Evolutionary conservation across 2,113 vertebrate genomes (phyloP).

Genomic region (Dunckerocampus dactyliophorus): DNA sequence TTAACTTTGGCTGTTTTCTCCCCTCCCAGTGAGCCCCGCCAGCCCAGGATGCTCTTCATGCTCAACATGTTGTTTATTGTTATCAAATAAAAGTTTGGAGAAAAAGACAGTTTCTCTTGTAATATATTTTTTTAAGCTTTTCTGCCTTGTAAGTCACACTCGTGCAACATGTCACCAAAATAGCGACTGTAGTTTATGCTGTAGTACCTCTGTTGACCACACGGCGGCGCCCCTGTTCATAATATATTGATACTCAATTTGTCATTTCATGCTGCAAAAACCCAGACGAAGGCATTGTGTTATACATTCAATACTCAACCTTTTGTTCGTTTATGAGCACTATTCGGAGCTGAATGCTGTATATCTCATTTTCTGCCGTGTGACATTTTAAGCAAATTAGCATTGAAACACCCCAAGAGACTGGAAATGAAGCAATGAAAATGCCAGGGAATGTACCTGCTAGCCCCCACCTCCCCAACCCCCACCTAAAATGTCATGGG

Average conservation of each 20-base stretch:
- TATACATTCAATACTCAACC: background rate
- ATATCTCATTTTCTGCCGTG: slow-evolving; percentile 23
- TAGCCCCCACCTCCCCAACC: no score
- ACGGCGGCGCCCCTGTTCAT: slow-evolving; percentile 28
- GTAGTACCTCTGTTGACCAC: slow-evolving; percentile 40
- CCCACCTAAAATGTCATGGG: background rate
- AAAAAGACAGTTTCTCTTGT: slow-evolving; percentile 14
- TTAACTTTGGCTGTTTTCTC: slow-evolving; percentile 18
- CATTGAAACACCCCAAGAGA: slow-evolving; percentile 56
- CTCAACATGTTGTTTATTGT: slow-evolving; percentile 77
- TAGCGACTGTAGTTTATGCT: background rate
- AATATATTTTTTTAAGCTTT: slow-evolving; percentile 9
- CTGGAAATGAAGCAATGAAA: slow-evolving; percentile 64
- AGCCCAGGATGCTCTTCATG: slow-evolving; percentile 53
- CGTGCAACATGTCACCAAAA: background rate
- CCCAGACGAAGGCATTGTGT: slow-evolving; percentile 5
- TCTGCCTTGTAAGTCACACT: background rate
- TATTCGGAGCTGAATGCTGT: slow-evolving; percentile 29
- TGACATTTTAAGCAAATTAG: slow-evolving; percentile 67
- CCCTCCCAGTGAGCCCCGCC: slow-evolving; percentile 65
- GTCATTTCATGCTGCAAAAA: background rate
- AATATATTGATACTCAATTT: background rate
- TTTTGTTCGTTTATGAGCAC: slow-evolving; percentile 46
- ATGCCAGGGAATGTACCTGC: slow-evolving; percentile 44
- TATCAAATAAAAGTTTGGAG: slow-evolving; percentile 70